Evolutionary conservation across 2,888 invertebrate species (phyloP).

Genomic region (Cynaeus angustus): DNA sequence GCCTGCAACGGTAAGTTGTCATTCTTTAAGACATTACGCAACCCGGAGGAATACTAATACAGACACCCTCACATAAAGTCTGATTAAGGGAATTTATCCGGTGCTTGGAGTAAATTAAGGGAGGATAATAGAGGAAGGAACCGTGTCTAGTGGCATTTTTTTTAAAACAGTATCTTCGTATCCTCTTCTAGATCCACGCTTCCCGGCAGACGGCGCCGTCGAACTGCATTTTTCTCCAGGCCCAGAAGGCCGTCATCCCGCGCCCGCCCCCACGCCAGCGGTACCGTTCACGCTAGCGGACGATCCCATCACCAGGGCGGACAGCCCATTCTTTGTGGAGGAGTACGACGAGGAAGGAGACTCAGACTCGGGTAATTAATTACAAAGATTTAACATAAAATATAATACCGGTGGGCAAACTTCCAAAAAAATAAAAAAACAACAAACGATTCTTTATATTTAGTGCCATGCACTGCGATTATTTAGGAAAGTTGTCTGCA

Average conservation of each 20-base stretch:
- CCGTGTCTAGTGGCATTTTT: too few species aligned
- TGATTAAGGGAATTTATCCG: constrained; percentile 8
- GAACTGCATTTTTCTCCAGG: constrained; percentile 85
- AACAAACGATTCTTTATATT: constrained; percentile 4
- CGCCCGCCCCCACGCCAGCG: constrained; percentile 81
- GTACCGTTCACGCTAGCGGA: constrained; percentile 80
- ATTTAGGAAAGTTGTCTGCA: background rate
- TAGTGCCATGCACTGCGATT: background rate
- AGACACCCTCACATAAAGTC: background rate
- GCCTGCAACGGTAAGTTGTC: constrained; percentile 82
- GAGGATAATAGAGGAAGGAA: too few species aligned
- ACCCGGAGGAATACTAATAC: background rate
- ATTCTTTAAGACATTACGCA: background rate
- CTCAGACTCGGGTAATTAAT: constrained; percentile 68
- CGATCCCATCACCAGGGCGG: constrained; percentile 84
- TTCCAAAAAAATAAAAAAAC: constrained; percentile 28
- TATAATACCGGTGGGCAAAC: constrained; percentile 15
- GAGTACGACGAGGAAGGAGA: constrained; percentile 70
- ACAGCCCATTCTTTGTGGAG: constrained; percentile 83
- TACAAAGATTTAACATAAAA: constrained; percentile 13
- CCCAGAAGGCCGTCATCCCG: constrained; percentile 71
- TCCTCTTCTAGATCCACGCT: constrained; percentile 80
- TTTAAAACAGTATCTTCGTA: too few species aligned
- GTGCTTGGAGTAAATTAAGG: background rate
- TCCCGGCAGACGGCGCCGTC: constrained; percentile 89